phyloP scores from a whole-genome alignment of 2,888 invertebrate species.

The Heliconius hortense region DNA sequence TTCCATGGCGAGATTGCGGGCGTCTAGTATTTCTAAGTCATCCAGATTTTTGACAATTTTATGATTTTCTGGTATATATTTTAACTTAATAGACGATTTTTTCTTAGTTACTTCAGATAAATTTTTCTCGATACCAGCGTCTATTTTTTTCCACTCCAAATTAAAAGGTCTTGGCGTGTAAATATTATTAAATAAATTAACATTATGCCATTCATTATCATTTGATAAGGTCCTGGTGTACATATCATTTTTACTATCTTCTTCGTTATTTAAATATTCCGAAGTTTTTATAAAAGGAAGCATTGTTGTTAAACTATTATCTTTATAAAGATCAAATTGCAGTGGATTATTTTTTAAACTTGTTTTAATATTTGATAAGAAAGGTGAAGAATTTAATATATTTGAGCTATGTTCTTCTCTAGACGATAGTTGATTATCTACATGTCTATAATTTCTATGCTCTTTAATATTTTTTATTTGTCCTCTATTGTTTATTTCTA shows the following conservation, averaged over 20 bases:
- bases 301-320: conserved; percentile 54
- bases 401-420: conserved; percentile 47
- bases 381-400: conserved; percentile 44
- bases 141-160: conserved; percentile 48
- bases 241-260: conserved; percentile 51
- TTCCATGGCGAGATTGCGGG: conserved; percentile 56
- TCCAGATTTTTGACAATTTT: conserved; percentile 50
- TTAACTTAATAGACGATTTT: conserved; percentile 57
- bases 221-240: conserved; percentile 59
- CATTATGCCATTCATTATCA: conserved; percentile 70
- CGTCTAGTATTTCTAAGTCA: conserved; percentile 53
- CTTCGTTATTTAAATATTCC: conserved; percentile 56
- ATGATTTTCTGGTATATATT: conserved; percentile 56
- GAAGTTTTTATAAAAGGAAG: conserved; percentile 67
- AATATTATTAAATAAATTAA: conserved; percentile 66
- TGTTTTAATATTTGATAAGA: conserved; percentile 40
- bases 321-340: conserved; percentile 47
- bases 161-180: conserved; percentile 62
- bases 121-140: conserved; percentile 47
- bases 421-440: conserved; percentile 43
- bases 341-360: conserved; percentile 44
- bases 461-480: conserved; percentile 47
- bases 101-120: conserved; percentile 51
- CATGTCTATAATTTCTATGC: conserved; percentile 57
- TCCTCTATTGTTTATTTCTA: conserved; percentile 64